Evolutionary conservation across 2,888 invertebrate species (phyloP).

Genomic region (Drosophila prolongata): DNA sequence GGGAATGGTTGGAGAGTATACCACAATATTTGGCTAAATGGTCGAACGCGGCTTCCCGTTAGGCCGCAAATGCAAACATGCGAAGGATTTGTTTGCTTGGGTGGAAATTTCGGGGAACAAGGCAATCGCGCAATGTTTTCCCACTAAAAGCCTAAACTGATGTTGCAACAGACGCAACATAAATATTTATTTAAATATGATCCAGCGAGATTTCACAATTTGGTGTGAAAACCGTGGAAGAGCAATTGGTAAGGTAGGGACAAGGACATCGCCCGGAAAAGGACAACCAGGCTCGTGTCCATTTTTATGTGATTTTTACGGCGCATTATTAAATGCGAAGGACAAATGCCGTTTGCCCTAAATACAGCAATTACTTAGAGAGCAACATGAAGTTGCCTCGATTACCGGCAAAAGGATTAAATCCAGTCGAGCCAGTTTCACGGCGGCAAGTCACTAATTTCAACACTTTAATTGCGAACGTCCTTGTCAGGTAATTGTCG

Average conservation of each 20-base stretch:
- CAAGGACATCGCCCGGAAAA: conserved; percentile 19
- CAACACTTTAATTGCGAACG: conserved; percentile 51
- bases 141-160: conserved; percentile 72
- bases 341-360: conserved; percentile 24
- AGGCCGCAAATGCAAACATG: conserved; percentile 38
- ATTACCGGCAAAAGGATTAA: conserved; percentile 55
- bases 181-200: conserved; percentile 75
- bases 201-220: conserved; percentile 64
- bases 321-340: conserved; percentile 39
- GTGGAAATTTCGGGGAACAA: conserved; percentile 55
- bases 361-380: conserved; percentile 9
- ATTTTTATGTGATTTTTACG: conserved; percentile 37
- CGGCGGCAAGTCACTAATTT: conserved; percentile 45
- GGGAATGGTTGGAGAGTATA: conserved; percentile 12
- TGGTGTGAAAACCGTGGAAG: conserved; percentile 69
- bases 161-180: conserved; percentile 56
- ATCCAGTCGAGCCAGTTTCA: conserved; percentile 32
- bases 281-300: conserved; percentile 4
- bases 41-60: conserved; percentile 23
- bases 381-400: not conserved
- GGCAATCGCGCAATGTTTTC: conserved; percentile 52
- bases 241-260: conserved; percentile 37
- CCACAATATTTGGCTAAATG: conserved; percentile 44
- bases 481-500: conserved; percentile 40
- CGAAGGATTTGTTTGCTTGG: conserved; percentile 46